phyloP scores from a whole-genome alignment of 2,797 vertebrate genomes.

The Fistularia tabacaria region DNA sequence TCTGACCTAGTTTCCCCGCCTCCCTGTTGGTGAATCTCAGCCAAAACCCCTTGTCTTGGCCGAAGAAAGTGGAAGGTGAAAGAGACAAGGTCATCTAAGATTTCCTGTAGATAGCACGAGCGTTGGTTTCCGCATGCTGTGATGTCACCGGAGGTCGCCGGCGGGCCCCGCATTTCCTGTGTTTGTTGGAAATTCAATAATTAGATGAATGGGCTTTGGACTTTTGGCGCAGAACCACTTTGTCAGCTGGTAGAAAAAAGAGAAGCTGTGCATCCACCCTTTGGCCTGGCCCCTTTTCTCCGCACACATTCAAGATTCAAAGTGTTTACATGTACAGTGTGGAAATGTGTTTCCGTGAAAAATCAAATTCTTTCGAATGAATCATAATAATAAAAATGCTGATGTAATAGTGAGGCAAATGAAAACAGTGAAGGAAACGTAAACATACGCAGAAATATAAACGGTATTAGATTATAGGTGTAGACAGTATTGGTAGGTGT shows the following conservation, averaged over 20 bases:
- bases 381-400: too few species aligned
- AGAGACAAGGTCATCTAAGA: conserved; percentile 31
- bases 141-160: conserved; percentile 46
- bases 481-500: too few species aligned
- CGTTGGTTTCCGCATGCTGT: conserved; percentile 36
- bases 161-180: conserved; percentile 51
- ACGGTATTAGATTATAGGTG: too few species aligned
- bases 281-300: conserved; percentile 38
- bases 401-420: too few species aligned
- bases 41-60: conserved; percentile 47
- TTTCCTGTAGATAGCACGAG: conserved; percentile 44
- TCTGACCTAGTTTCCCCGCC: conserved; percentile 66
- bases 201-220: conserved; percentile 52
- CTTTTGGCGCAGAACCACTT: conserved; percentile 47
- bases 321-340: too few species aligned
- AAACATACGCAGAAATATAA: too few species aligned
- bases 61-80: conserved; percentile 16
- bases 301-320: conserved; percentile 30
- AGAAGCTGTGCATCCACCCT: conserved; percentile 54
- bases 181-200: conserved; percentile 59
- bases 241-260: conserved; percentile 39
- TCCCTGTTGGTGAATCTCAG: conserved; percentile 51
- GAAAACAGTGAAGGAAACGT: too few species aligned
- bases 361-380: conserved; percentile 16
- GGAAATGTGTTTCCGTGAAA: conserved; percentile 7